Evolutionary conservation across 2,797 vertebrate species (phyloP).

Genomic region (Halcyon leucocephala): DNA sequence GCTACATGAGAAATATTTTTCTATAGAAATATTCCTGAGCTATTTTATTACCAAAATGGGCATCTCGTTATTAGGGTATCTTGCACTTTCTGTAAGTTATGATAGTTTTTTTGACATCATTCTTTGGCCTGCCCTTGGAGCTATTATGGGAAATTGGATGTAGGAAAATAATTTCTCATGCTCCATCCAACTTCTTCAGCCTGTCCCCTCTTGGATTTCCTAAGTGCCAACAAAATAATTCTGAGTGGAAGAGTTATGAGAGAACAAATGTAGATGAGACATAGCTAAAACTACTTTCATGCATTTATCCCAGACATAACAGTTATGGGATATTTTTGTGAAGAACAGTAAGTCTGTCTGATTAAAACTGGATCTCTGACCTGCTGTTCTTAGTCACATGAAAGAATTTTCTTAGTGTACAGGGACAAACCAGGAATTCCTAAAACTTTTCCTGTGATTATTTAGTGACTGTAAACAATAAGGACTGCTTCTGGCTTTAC

Average conservation of each 20-base stretch:
- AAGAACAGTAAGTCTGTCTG: not conserved
- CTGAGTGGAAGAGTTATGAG: not conserved
- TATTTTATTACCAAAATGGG: not conserved
- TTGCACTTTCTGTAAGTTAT: not conserved
- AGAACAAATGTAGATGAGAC: not conserved
- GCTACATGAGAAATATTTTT: not conserved
- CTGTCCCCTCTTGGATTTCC: not conserved
- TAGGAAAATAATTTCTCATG: not conserved
- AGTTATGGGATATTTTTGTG: not conserved
- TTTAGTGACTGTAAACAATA: not conserved
- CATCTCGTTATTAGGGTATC: not conserved
- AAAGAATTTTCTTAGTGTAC: not conserved
- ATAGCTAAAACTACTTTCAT: not conserved
- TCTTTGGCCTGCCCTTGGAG: not conserved
- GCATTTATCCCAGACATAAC: not conserved
- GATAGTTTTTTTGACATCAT: not conserved
- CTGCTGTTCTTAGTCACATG: not conserved
- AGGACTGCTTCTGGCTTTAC: not conserved
- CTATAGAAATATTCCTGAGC: not conserved
- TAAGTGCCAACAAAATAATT: slow-evolving; percentile 41
- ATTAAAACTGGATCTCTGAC: slow-evolving; percentile 3
- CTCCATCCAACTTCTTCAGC: not conserved
- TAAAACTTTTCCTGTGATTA: not conserved
- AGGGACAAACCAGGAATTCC: not conserved
- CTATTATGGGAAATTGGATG: not conserved